These are phyloP conservation scores for Drosophila lacertosa DNA, from an alignment of 1,140 invertebrate species.

Conservation along the genomic window DNA sequence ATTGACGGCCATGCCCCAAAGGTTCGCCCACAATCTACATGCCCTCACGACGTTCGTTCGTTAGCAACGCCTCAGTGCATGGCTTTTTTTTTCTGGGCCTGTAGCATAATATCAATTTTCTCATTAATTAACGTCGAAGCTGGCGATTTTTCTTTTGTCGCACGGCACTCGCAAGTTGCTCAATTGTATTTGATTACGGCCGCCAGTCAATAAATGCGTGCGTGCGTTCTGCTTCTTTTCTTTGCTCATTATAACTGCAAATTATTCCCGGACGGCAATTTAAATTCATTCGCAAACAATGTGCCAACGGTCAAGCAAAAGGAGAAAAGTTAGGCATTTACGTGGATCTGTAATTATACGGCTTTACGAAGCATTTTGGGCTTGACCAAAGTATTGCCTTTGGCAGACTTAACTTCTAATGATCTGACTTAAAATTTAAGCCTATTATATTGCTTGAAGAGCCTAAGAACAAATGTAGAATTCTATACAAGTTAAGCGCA, in stretches of 20 bases:
- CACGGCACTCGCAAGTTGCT: slow-evolving; percentile 16
- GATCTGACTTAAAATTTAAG: neutral
- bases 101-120: slow-evolving; percentile 73
- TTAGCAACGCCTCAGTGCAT: slow-evolving; percentile 57
- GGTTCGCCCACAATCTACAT: slow-evolving; percentile 12
- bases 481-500: slow-evolving; percentile 2
- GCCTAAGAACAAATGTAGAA: neutral
- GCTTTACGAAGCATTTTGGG: neutral
- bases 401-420: neutral
- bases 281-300: slow-evolving; percentile 36
- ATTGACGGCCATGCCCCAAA: slow-evolving; percentile 47
- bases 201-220: slow-evolving; percentile 44
- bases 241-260: slow-evolving; percentile 67
- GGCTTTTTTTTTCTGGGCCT: neutral
- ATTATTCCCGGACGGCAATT: slow-evolving; percentile 52
- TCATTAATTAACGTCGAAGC: slow-evolving; percentile 72
- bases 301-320: neutral
- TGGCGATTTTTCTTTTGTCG: slow-evolving; percentile 55
- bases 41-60: slow-evolving; percentile 46
- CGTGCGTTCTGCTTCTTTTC: slow-evolving; percentile 23
- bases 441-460: neutral
- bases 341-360: neutral
- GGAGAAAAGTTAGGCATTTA: neutral
- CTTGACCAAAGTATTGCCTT: neutral
- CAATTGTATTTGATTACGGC: slow-evolving; percentile 65